These are phyloP conservation scores for Anhinga anhinga DNA, from an alignment of 2,113 vertebrate genomes.

Conservation along the genomic window DNA sequence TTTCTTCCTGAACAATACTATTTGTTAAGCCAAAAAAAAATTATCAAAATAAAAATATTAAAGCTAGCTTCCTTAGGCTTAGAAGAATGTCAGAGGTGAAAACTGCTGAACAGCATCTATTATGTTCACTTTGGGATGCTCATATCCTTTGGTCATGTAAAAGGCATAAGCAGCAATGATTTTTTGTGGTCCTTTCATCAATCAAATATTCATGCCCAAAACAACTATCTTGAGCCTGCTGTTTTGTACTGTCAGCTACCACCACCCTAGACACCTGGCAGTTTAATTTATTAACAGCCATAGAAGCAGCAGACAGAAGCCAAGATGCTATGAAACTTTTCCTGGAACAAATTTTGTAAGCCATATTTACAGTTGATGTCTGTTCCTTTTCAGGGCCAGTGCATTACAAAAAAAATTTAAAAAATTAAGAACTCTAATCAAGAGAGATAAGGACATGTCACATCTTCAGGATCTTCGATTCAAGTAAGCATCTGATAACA, in stretches of 20 bases:
- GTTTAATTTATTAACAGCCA: not conserved
- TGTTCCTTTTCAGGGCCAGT: not conserved
- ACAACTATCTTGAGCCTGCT: not conserved
- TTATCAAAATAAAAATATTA: not conserved
- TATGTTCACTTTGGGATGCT: not conserved
- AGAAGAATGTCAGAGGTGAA: not conserved
- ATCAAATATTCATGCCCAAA: not conserved
- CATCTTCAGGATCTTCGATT: not conserved
- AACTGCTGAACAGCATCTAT: not conserved
- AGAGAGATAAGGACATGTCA: not conserved
- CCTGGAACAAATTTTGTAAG: not conserved
- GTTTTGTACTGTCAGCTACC: too few relatives aligned
- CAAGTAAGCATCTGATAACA: not conserved
- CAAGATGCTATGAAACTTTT: not conserved
- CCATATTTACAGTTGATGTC: not conserved
- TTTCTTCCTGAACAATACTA: not conserved
- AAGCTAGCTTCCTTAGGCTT: not conserved
- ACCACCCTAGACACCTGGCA: not conserved
- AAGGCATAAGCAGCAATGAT: not conserved
- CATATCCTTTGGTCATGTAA: not conserved
- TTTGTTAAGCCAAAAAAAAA: not conserved
- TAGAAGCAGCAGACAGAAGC: not conserved
- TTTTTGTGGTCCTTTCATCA: not conserved
- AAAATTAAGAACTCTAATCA: not conserved
- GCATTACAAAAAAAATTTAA: not conserved